A percentile compares a stretch with the other conserved stretches of the same genome.
phyloP scores from a whole-genome alignment of 2,888 invertebrate genomes.

The Agriopis leucophaearia region DNA sequence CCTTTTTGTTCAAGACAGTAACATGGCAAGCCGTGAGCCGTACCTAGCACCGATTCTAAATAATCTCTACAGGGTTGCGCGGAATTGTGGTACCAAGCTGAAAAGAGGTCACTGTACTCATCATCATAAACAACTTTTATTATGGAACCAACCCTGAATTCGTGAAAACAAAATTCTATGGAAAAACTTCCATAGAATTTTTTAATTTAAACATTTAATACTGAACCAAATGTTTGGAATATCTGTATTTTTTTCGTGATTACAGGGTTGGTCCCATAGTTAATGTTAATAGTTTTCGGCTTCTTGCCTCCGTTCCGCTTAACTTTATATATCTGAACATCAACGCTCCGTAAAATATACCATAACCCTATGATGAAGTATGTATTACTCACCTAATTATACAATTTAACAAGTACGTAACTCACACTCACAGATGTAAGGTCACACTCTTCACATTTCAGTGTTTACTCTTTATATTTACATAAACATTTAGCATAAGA shows the following conservation, averaged over 20 bases:
- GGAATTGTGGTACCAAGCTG: too few species aligned
- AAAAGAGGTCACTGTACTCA: too few species aligned
- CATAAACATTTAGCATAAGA: slow-evolving; percentile 51
- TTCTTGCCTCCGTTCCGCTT: too few species aligned
- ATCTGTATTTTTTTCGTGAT: too few species aligned
- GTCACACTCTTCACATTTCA: slow-evolving; percentile 51
- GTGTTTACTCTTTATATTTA: slow-evolving; percentile 52
- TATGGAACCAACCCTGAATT: too few species aligned
- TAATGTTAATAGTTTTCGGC: too few species aligned
- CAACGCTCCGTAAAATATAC: background rate
- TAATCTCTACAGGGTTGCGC: slow-evolving; percentile 7
- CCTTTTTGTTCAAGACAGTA: slow-evolving; percentile 12
- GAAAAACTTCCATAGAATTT: too few species aligned
- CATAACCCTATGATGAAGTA: slow-evolving; percentile 7
- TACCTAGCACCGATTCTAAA: slow-evolving; percentile 25
- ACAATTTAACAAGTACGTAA: slow-evolving; percentile 30
- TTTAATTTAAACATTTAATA: too few species aligned
- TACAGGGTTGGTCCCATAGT: too few species aligned
- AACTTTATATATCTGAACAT: slow-evolving; percentile 3
- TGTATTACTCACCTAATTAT: slow-evolving; percentile 51
- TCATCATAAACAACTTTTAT: too few species aligned
- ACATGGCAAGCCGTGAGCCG: slow-evolving; percentile 14
- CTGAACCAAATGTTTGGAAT: too few species aligned
- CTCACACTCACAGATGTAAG: slow-evolving; percentile 40
- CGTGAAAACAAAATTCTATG: too few species aligned